Conservation (phyloP, 2,888 invertebrate genomes). For the Anarsia innoxiella region DNA sequence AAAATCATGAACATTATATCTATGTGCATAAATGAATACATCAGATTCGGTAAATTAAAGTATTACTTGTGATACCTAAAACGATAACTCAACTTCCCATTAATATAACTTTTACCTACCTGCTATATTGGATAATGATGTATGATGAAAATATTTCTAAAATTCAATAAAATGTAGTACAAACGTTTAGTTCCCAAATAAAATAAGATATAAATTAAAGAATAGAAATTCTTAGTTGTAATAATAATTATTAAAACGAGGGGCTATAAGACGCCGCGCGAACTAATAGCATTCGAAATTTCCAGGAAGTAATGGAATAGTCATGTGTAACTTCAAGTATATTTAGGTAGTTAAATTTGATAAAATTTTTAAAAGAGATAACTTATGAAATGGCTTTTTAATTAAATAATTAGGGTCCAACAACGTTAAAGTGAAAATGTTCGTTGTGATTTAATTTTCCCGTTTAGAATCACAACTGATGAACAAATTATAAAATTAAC, state of each 20-base stretch:
- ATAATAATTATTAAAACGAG: not conserved
- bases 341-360: conserved; percentile 71
- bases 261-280: conserved; percentile 47
- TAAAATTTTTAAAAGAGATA: conserved; percentile 68
- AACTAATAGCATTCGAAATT: conserved; percentile 43
- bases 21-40: no score
- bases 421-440: conserved; percentile 48
- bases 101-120: no score
- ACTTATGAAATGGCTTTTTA: conserved; percentile 71
- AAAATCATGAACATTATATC: no score
- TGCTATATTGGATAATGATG: no score
- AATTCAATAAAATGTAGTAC: not conserved
- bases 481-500: no score
- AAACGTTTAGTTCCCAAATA: conserved; percentile 3
- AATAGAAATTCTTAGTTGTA: conserved; percentile 6
- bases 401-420: conserved; percentile 71
- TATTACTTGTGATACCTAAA: no score
- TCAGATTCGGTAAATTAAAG: no score
- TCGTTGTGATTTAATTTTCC: conserved; percentile 35
- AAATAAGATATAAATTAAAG: not conserved
- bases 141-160: not conserved
- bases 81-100: no score
- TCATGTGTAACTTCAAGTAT: conserved; percentile 49
- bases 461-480: conserved; percentile 27
- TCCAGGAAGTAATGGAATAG: conserved; percentile 48